Conservation (phyloP, 2,113 vertebrate species). For the Odocoileus virginianus region DNA sequence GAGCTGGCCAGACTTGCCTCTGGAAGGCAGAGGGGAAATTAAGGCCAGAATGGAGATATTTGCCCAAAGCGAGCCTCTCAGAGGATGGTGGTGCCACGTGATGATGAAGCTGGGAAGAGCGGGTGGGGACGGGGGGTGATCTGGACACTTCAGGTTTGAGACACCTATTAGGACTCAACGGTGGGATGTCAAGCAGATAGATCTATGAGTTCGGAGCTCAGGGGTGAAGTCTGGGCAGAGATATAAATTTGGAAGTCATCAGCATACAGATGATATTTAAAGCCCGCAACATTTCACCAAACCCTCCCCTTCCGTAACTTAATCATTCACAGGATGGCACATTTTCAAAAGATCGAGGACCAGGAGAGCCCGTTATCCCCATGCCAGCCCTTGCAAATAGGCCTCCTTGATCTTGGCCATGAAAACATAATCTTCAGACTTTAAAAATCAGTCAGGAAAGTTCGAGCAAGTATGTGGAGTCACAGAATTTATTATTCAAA, state of each 20-base stretch:
- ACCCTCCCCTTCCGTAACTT: not conserved
- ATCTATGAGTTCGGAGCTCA: constrained; percentile 40
- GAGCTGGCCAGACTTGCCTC: not conserved
- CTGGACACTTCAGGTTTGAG: not conserved
- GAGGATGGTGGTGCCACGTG: rapidly evolving
- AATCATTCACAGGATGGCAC: not conserved
- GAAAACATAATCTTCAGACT: constrained; percentile 40
- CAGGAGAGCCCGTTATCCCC: constrained; percentile 8
- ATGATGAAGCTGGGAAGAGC: not conserved
- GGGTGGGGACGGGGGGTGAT: rapidly evolving
- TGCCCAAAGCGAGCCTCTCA: not conserved
- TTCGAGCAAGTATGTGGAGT: constrained; percentile 38
- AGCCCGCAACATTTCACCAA: not conserved
- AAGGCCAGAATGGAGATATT: not conserved
- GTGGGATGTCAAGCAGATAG: not conserved
- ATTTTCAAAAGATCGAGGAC: constrained; percentile 14
- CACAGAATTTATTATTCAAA: constrained; percentile 60
- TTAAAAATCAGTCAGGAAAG: constrained; percentile 27
- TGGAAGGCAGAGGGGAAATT: not conserved
- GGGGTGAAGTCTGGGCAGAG: not conserved
- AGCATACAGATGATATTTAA: constrained; percentile 60
- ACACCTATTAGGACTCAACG: not conserved
- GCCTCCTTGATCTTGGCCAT: constrained; percentile 30
- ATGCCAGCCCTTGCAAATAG: not conserved
- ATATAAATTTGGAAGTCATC: constrained; percentile 52